Conservation (phyloP, 2,797 vertebrate species). For the Otus scops region DNA sequence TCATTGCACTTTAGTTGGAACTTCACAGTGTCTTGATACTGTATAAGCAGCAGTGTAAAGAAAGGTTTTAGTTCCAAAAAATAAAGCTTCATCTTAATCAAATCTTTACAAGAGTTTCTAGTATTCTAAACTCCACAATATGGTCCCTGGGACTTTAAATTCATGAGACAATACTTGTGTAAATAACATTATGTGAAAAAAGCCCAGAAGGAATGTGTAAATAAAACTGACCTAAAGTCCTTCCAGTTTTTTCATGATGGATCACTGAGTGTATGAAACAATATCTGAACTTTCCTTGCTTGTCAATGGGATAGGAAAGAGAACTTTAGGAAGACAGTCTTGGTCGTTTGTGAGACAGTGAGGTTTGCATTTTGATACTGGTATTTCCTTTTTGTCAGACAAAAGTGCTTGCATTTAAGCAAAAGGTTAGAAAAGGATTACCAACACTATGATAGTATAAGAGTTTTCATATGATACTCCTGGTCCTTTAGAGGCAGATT, state of each 20-base stretch:
- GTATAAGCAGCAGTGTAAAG: background rate
- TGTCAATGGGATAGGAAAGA: background rate
- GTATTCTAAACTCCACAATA: background rate
- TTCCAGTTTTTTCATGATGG: background rate
- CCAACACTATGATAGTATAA: fast-evolving
- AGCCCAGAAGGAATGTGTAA: fast-evolving
- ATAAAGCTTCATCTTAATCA: background rate
- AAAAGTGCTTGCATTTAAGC: background rate
- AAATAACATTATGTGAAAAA: background rate
- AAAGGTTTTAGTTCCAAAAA: background rate
- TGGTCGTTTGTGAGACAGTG: background rate
- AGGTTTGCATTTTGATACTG: background rate
- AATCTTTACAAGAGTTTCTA: background rate
- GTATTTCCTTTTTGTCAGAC: background rate
- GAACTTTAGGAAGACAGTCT: background rate
- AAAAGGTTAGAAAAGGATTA: background rate
- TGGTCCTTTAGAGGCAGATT: background rate
- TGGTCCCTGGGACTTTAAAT: background rate
- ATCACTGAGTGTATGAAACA: background rate
- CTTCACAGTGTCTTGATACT: background rate
- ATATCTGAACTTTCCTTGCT: background rate
- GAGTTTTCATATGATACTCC: background rate
- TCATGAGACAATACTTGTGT: background rate
- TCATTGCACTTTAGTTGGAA: background rate
- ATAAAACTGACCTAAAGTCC: background rate